Evolutionary conservation across 2,113 vertebrate genomes (phyloP).

Genomic region (Gymnobelideus leadbeateri): DNA sequence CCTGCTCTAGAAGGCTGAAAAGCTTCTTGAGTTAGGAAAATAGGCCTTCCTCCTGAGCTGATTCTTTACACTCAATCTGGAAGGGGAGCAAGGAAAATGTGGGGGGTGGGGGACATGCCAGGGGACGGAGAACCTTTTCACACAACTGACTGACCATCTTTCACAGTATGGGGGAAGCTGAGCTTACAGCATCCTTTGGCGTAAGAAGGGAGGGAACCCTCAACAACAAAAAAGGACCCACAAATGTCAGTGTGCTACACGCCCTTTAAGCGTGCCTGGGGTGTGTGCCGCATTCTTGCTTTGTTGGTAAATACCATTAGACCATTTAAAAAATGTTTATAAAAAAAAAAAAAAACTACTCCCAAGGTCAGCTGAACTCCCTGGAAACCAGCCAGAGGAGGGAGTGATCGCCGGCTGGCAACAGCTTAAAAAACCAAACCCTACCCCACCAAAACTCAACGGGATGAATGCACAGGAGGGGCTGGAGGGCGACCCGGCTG

Average conservation of each 20-base stretch:
- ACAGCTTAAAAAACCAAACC: slow-evolving; percentile 46
- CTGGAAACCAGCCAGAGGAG: slow-evolving; percentile 80
- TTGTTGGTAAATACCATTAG: slow-evolving; percentile 49
- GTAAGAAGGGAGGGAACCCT: background rate
- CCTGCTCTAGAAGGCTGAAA: slow-evolving; percentile 48
- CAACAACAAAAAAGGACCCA: background rate
- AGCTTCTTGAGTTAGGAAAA: background rate
- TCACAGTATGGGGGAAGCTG: background rate
- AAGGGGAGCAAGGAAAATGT: accelerated
- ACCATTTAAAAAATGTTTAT: slow-evolving; percentile 66
- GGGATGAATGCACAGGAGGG: slow-evolving; percentile 42
- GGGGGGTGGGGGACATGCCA: background rate
- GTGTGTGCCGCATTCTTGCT: slow-evolving; percentile 16
- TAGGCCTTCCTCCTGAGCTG: slow-evolving; percentile 16
- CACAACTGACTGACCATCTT: slow-evolving; percentile 41
- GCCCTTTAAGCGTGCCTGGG: background rate
- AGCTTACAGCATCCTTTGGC: slow-evolving; percentile 24
- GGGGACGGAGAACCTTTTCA: slow-evolving; percentile 42
- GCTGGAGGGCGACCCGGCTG: background rate
- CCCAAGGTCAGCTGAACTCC: slow-evolving; percentile 87
- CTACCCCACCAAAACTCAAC: background rate
- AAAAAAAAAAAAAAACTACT: slow-evolving; percentile 75
- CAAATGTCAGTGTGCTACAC: background rate
- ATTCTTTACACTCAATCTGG: background rate
- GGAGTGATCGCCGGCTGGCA: slow-evolving; percentile 73